phyloP scores from a whole-genome alignment of 2,113 vertebrate species.

The Potamarius usumacintae region DNA sequence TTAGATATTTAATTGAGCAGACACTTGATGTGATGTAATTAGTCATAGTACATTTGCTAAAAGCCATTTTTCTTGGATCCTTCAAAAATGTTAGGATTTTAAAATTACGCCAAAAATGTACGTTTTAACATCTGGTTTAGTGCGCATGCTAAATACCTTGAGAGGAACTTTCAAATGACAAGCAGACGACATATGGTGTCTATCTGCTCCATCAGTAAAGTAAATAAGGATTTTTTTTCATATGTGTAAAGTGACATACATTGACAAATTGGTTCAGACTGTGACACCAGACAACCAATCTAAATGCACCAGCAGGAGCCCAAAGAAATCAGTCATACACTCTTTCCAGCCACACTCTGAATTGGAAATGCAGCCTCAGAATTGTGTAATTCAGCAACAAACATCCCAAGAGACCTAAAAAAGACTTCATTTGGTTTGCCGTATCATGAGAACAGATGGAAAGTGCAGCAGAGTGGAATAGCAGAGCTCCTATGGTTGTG shows the following conservation, averaged over 20 bases:
- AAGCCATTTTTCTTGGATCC: not conserved
- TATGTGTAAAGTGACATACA: not conserved
- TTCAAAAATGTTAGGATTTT: not conserved
- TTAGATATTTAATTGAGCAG: slow-evolving; percentile 28
- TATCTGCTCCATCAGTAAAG: not conserved
- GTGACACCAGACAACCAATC: slow-evolving; percentile 48
- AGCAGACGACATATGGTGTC: not conserved
- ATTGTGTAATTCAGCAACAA: slow-evolving; percentile 45
- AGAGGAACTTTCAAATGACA: slow-evolving; percentile 5
- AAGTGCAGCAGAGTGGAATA: slow-evolving; percentile 52
- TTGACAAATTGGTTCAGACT: slow-evolving; percentile 28
- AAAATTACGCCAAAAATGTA: not conserved
- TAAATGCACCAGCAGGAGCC: slow-evolving; percentile 24
- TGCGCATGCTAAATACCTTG: not conserved
- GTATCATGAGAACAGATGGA: slow-evolving; percentile 63
- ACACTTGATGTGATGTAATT: slow-evolving; percentile 28
- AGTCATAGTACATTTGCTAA: slow-evolving; percentile 2
- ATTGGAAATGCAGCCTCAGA: slow-evolving; percentile 56
- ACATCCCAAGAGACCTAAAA: slow-evolving; percentile 55
- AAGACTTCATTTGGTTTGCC: slow-evolving; percentile 51
- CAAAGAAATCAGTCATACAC: slow-evolving; percentile 49
- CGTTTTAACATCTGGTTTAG: not conserved
- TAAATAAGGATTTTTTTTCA: not conserved
- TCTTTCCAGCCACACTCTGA: slow-evolving; percentile 56
- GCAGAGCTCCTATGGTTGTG: slow-evolving; percentile 55